These are phyloP conservation scores for Altica lythri DNA, from an alignment of 2,888 invertebrate genomes.

Conservation along the genomic window DNA sequence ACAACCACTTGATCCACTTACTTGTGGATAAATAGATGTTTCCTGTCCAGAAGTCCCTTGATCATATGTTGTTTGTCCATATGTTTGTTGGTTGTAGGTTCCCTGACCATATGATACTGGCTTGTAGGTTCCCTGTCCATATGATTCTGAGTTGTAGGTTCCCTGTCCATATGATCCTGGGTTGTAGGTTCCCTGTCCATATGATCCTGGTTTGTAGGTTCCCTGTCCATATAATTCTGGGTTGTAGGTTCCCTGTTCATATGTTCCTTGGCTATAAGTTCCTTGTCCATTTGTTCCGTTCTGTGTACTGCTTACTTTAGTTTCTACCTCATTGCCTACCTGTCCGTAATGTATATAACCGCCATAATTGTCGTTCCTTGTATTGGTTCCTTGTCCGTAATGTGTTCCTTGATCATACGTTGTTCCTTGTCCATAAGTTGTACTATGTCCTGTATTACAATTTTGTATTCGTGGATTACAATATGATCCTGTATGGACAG, in stretches of 20 bases:
- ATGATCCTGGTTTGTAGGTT: too few species aligned
- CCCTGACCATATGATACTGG: not conserved
- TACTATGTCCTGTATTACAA: slow-evolving; percentile 17
- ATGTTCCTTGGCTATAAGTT: not conserved
- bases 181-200: too few species aligned
- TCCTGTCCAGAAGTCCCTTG: not conserved
- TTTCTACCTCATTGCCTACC: too few species aligned
- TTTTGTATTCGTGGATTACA: slow-evolving; percentile 29
- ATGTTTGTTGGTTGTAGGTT: too few species aligned
- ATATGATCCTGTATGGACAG: not conserved
- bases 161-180: too few species aligned
- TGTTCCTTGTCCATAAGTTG: slow-evolving; percentile 1
- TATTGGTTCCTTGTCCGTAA: not conserved
- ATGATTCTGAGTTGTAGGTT: too few species aligned
- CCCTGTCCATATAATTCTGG: too few species aligned
- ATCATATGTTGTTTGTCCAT: slow-evolving; percentile 1
- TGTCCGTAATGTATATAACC: too few species aligned
- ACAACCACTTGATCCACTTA: too few species aligned
- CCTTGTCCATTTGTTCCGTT: not conserved
- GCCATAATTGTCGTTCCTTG: too few species aligned
- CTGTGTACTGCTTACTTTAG: too few species aligned
- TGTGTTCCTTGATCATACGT: not conserved
- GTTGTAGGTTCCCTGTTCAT: not conserved
- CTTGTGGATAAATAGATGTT: not conserved
- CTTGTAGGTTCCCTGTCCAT: too few species aligned